Evolutionary conservation across 2,113 vertebrate species (phyloP), one percentile per base, ranked within the genome.

Genomic region (Apistogramma diplotaenia): DNA sequence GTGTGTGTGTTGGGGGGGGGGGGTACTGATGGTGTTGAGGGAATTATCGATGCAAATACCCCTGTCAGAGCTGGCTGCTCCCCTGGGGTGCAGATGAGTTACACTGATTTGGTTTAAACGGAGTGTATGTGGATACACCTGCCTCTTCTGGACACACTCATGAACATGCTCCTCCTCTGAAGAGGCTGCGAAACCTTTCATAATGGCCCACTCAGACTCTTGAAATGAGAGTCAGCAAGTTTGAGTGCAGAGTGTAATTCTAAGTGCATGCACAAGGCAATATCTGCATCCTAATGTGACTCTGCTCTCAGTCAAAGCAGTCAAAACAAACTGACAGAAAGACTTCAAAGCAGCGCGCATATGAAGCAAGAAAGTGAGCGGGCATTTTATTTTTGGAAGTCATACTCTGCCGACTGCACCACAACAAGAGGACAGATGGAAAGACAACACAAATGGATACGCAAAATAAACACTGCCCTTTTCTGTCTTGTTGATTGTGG

Each of bases 41-140:
- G 86, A 91, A 93, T 94, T 91, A 94, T 56, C 37, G 85, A 95
- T 95, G 93, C 91, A 94, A 94, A 95, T 94, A 91, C 94, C 87
- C 88, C 87, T 83, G 90, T 89, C 81, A 91, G 79, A 75, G 23
- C 59, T 74, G 77, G 76, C 86, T 74, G 67, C 79, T 93, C 92
- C 87, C 90, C 81, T 59, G 90, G 79, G 93, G 56, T 62, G 53
- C 61, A 75, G 80, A 91, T 93, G 89, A 93, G 93, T 94, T 86
- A 92, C 83, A 86, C 58, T 76, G 82, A 90, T 94, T 85, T 90
- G 78, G 72, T 92, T 90, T 84, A 90, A 89, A 89, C 29, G 4
- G 74, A 31, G 61, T 40, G 76, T 23, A 67, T 33, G 83, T 8
- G 65, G 77, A 33, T 76, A 82, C 93, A 93, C 85, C 85, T 91